These are phyloP conservation scores for Rhyacophila brunnea DNA, from an alignment of 1,140 invertebrate species.

Conservation along the genomic window DNA sequence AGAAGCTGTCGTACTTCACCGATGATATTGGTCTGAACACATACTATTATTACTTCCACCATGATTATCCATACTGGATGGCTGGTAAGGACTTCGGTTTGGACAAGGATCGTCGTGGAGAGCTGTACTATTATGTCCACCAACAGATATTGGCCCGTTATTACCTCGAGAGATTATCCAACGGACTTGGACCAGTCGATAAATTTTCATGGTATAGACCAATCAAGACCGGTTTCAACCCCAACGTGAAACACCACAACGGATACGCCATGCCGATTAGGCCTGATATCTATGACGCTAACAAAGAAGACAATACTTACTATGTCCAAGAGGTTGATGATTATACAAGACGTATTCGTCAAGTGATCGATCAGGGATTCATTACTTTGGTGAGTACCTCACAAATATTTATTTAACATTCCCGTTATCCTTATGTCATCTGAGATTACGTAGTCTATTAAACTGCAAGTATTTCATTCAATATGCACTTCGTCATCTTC, in stretches of 20 bases:
- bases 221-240: conserved; percentile 59
- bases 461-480: conserved; percentile 18
- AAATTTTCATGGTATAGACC: conserved; percentile 55
- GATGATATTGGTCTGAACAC: conserved; percentile 71
- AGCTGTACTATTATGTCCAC: conserved; percentile 60
- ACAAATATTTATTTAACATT: neutral
- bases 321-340: conserved; percentile 49
- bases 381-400: conserved; percentile 37
- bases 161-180: conserved; percentile 63
- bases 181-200: conserved; percentile 59
- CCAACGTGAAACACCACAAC: conserved; percentile 56
- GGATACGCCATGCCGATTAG: conserved; percentile 59
- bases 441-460: too few species aligned
- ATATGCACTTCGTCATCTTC: conserved; percentile 23
- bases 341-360: conserved; percentile 54
- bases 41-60: conserved; percentile 61
- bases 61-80: conserved; percentile 68
- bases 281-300: conserved; percentile 51
- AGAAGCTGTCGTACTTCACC: conserved; percentile 66
- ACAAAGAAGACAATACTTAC: conserved; percentile 46
- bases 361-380: conserved; percentile 57
- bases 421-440: neutral
- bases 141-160: conserved; percentile 64
- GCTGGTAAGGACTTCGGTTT: conserved; percentile 55
- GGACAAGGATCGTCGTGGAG: conserved; percentile 61